Evolutionary conservation across 2,797 vertebrate genomes (phyloP).

Genomic region (Anolis apletophallus): DNA sequence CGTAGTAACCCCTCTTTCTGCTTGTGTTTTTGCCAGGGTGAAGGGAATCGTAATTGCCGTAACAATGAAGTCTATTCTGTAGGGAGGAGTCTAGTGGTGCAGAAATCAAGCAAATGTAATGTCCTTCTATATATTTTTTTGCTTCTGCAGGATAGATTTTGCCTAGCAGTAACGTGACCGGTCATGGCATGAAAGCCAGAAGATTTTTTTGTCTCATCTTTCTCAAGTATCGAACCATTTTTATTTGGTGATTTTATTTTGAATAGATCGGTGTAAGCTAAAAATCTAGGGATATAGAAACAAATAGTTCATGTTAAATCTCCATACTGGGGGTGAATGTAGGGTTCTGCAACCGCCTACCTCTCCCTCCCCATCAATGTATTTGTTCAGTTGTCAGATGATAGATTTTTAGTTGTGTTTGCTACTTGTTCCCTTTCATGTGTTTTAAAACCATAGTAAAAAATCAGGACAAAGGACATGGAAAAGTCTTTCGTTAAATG

Average conservation of each 20-base stretch:
- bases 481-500: constrained; percentile 32
- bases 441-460: constrained; percentile 48
- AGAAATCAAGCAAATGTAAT: constrained; percentile 70
- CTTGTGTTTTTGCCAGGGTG: constrained; percentile 71
- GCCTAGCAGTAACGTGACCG: constrained; percentile 66
- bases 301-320: not conserved
- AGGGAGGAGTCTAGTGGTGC: constrained; percentile 67
- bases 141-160: constrained; percentile 69
- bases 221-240: constrained; percentile 29
- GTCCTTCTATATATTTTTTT: constrained; percentile 68
- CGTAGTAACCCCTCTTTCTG: constrained; percentile 61
- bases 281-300: constrained; percentile 44
- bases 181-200: constrained; percentile 62
- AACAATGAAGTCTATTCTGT: constrained; percentile 75
- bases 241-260: constrained; percentile 68
- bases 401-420: constrained; percentile 51
- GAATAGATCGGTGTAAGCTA: constrained; percentile 51
- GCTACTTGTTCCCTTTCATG: constrained; percentile 19
- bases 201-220: constrained; percentile 53
- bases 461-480: constrained; percentile 61
- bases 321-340: constrained; percentile 52
- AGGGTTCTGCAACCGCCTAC: constrained; percentile 23
- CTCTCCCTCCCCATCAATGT: constrained; percentile 17
- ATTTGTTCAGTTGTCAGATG: constrained; percentile 30
- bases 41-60: constrained; percentile 74